Conservation (phyloP, 2,797 vertebrate genomes). For the Trichosurus vulpecula region DNA sequence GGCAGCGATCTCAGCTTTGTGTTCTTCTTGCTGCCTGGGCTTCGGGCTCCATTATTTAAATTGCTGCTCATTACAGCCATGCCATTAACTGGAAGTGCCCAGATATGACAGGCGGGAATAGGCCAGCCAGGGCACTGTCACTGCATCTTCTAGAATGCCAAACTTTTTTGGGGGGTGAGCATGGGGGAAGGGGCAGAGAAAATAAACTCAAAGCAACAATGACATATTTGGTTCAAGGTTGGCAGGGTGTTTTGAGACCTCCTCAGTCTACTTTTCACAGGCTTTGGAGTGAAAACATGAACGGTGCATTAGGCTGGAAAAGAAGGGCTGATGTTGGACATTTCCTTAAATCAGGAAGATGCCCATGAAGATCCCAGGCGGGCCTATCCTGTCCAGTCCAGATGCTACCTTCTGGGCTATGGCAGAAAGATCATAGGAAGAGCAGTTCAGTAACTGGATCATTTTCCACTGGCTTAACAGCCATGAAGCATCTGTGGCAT, state of each 20-base stretch:
- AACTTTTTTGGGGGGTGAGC: slow-evolving; percentile 17
- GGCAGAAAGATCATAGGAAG: neutral
- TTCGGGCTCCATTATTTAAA: slow-evolving; percentile 79
- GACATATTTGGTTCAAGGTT: slow-evolving; percentile 31
- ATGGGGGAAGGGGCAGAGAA: neutral
- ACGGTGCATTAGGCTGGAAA: slow-evolving; percentile 17
- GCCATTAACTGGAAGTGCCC: slow-evolving; percentile 71
- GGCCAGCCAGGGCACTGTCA: slow-evolving; percentile 27
- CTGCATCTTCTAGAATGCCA: slow-evolving; percentile 25
- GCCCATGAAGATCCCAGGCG: neutral
- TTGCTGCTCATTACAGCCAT: slow-evolving; percentile 75
- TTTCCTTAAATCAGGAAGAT: slow-evolving; percentile 37
- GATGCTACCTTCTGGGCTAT: slow-evolving; percentile 12
- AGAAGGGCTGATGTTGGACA: slow-evolving; percentile 17
- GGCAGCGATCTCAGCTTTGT: slow-evolving; percentile 70
- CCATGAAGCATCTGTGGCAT: neutral
- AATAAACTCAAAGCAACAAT: slow-evolving; percentile 4
- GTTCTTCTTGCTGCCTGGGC: slow-evolving; percentile 68
- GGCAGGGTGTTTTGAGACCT: slow-evolving; percentile 1
- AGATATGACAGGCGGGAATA: slow-evolving; percentile 51
- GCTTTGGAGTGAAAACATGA: slow-evolving; percentile 38
- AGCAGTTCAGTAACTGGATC: neutral
- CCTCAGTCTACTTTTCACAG: neutral
- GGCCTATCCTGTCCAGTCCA: slow-evolving; percentile 25
- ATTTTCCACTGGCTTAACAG: slow-evolving; percentile 21